phyloP scores from a whole-genome alignment of 2,113 vertebrate species.

The Sturnus vulgaris region DNA sequence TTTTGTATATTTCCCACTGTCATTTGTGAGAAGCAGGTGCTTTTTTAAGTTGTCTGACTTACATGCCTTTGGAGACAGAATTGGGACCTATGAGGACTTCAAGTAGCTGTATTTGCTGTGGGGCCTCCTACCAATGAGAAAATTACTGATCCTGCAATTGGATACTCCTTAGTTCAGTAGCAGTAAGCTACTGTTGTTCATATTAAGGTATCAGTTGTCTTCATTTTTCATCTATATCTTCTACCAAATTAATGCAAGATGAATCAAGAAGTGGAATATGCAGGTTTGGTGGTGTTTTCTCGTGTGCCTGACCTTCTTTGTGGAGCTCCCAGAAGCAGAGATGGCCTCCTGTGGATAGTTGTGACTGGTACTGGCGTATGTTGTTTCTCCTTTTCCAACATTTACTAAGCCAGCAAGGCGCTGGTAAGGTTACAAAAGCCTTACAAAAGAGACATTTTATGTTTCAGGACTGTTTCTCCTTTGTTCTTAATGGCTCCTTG shows the following conservation, averaged over 20 bases:
- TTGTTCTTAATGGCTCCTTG: neutral
- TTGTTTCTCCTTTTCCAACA: neutral
- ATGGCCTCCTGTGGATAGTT: neutral
- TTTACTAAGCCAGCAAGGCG: neutral
- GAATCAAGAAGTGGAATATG: neutral
- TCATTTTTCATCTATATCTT: neutral
- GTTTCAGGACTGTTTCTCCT: neutral
- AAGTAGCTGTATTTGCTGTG: neutral
- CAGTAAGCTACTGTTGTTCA: neutral
- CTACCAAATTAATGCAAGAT: neutral
- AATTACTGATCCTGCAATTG: neutral
- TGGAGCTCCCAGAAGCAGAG: neutral
- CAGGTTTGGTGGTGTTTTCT: neutral
- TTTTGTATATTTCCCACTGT: neutral
- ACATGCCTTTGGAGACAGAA: neutral
- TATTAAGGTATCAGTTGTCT: neutral
- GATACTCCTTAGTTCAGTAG: neutral
- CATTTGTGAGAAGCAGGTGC: neutral
- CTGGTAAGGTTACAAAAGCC: neutral
- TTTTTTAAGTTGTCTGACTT: neutral
- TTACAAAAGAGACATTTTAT: neutral
- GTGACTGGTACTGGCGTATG: neutral
- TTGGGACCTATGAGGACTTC: neutral
- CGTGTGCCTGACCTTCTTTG: rapidly evolving
- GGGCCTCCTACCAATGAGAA: neutral